Conservation (phyloP, 2,113 vertebrate genomes). For the Muntiacus reevesi region DNA sequence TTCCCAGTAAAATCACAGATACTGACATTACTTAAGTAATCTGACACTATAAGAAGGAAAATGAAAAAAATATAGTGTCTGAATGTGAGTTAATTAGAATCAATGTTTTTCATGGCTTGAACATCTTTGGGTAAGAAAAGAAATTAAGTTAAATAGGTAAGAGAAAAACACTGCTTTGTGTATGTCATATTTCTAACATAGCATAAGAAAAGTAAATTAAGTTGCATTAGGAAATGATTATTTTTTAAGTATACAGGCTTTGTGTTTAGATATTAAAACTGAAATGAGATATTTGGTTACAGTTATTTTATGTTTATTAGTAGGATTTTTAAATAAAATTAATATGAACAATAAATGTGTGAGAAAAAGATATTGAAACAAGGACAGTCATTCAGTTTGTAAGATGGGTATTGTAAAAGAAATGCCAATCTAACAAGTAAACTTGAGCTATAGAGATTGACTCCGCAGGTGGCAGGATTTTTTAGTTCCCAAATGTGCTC, state of each 20-base stretch:
- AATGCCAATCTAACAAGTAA: neutral
- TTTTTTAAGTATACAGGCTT: neutral
- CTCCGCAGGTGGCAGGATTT: neutral
- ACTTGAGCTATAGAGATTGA: neutral
- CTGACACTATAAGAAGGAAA: neutral
- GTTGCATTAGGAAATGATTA: neutral
- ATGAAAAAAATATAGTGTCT: neutral
- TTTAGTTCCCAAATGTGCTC: neutral
- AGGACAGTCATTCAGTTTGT: neutral
- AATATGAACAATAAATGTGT: neutral
- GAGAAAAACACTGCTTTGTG: neutral
- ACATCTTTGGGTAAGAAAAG: neutral
- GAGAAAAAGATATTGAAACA: neutral
- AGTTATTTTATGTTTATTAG: neutral
- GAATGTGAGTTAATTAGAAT: neutral
- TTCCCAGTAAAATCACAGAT: neutral
- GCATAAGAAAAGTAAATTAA: conserved; percentile 12
- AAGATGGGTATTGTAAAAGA: neutral
- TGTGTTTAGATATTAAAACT: neutral
- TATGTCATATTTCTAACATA: neutral
- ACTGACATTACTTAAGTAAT: neutral
- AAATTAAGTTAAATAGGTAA: neutral
- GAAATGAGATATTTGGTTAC: neutral
- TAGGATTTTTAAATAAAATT: neutral
- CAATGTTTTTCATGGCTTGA: neutral